Conservation (phyloP, 2,888 invertebrate species). For the Polydrusus cervinus region DNA sequence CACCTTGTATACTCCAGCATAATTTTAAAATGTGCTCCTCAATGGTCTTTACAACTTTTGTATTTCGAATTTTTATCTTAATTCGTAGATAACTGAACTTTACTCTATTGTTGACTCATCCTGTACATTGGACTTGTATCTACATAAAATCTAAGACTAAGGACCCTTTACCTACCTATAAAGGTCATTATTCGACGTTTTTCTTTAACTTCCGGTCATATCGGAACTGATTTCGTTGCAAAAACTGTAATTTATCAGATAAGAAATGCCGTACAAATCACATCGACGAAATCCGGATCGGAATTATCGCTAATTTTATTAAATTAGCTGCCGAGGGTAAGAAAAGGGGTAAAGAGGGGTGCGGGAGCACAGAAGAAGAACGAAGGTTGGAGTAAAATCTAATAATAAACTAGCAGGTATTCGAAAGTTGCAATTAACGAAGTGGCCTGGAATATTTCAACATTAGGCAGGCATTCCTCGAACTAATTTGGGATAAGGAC, state of each 20-base stretch:
- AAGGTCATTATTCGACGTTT: too few relatives aligned
- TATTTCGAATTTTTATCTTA: too few relatives aligned
- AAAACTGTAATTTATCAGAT: constrained; percentile 8
- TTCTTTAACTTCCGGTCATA: too few relatives aligned
- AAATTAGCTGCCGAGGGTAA: constrained; percentile 35
- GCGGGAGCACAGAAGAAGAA: constrained; percentile 39
- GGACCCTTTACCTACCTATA: too few relatives aligned
- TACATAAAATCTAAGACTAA: too few relatives aligned
- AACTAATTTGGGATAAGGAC: constrained; percentile 65
- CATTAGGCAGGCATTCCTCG: constrained; percentile 67
- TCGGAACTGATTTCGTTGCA: background rate
- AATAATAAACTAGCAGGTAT: constrained; percentile 68
- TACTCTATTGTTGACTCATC: too few relatives aligned
- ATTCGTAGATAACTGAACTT: too few relatives aligned
- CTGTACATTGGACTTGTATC: too few relatives aligned
- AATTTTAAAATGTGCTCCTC: too few relatives aligned
- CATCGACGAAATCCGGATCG: constrained; percentile 17
- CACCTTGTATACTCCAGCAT: too few relatives aligned
- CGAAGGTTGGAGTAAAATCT: constrained; percentile 63
- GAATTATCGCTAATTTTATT: constrained; percentile 47
- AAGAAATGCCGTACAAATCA: background rate
- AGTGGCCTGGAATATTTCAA: constrained; percentile 67
- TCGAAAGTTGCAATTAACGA: constrained; percentile 68
- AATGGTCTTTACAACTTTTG: too few relatives aligned
- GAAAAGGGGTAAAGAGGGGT: constrained; percentile 33